Evolutionary conservation across 2,797 vertebrate species (phyloP), one percentile per base, ranked within the genome.

Genomic region (Ctenosaura bakeri): DNA sequence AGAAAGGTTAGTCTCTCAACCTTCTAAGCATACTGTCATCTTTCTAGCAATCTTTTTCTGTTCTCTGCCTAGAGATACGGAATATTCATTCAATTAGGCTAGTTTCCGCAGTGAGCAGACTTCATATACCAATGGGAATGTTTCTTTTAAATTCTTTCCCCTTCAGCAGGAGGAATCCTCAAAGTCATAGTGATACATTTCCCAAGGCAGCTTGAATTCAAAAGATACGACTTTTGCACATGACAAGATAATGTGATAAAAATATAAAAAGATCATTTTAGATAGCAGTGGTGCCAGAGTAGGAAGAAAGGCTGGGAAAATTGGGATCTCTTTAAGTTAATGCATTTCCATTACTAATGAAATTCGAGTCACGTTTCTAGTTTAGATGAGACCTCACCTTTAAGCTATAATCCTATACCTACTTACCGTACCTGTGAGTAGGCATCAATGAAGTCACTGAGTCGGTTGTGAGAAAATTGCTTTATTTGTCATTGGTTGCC

Each of bases 81-180:
- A 88, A 78, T 1, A 69, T 35, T 46, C 56, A 86, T 38, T 54
- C 86, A 91, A 90, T 84, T 38, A 26, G 1, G n/a, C 85, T 35
- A n/a, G 4, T 89, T 81, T 88, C 56, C 81, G 91, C 5, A 77
- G 54, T 18, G 8, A 90, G 76, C 81, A 6, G 66, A 32, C 12
- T 78, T 83, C 6, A 56, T 38, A 32, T 89, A 29, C 2, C 59
- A 24, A 2, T 38, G 24, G 12, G 80, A n/a, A n/a, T 76, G 50
- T 83, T 83, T 64, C 80, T 90, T 90, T 83, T 35, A 32, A 13
- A 50, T 20, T 86, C 12, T 80, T 1, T 91, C 71, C 1, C 29
- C 84, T 89, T 88, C 82, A 24, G 1, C 4, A 73, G 9, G 12
- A 56, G 24, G 88, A 93, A 91, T 7, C 20, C 88, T 88, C 64